Conservation (phyloP, 2,113 vertebrate species). For the Brachyhypopomus gauderio region DNA sequence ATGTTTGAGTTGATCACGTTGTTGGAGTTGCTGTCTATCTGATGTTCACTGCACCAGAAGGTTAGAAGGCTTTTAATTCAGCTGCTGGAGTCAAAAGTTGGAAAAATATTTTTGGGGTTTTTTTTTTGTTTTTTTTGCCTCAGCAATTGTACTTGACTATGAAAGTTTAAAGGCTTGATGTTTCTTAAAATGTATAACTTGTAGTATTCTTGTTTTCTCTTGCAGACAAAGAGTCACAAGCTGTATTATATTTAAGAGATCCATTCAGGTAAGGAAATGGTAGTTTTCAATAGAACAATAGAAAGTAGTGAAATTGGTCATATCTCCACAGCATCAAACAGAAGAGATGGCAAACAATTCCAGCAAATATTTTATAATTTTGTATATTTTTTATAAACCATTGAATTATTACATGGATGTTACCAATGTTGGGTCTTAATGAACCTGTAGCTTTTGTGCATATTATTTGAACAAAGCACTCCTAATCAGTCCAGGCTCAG, state of each 20-base stretch:
- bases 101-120: not conserved
- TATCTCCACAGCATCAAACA: too few relatives aligned
- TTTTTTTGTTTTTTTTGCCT: not conserved
- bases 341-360: too few relatives aligned
- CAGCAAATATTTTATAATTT: too few relatives aligned
- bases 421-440: too few relatives aligned
- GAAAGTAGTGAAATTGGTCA: too few relatives aligned
- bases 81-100: not conserved
- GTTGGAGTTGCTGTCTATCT: not conserved
- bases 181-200: not conserved
- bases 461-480: too few relatives aligned
- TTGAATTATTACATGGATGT: too few relatives aligned
- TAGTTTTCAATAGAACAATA: not conserved
- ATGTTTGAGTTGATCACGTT: not conserved
- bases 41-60: not conserved
- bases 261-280: slow-evolving; percentile 46
- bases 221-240: slow-evolving; percentile 60
- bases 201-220: slow-evolving; percentile 12
- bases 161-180: not conserved
- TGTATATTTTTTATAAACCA: too few relatives aligned
- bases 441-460: too few relatives aligned
- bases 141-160: not conserved
- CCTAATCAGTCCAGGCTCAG: too few relatives aligned
- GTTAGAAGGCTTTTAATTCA: not conserved
- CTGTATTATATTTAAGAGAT: slow-evolving; percentile 59